Conservation (phyloP, 2,888 invertebrate species). For the Slavum lentiscoides region DNA sequence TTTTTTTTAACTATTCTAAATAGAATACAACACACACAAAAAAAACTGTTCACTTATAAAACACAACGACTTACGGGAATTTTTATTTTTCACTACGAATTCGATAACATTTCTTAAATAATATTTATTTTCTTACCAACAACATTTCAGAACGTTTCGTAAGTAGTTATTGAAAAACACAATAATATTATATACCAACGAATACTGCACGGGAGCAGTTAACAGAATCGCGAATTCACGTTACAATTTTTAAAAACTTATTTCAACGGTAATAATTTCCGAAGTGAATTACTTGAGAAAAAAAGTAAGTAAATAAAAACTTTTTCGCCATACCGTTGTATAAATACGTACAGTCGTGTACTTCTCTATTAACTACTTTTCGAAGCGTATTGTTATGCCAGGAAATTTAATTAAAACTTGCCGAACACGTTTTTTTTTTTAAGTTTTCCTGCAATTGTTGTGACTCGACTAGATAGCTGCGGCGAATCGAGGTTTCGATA, state of each 20-base stretch:
- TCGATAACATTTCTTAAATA: no score
- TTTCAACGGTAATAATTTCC: background rate
- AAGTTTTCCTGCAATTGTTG: constrained; percentile 15
- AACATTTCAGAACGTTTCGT: no score
- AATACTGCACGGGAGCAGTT: no score
- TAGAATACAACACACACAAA: no score
- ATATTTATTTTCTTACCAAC: no score
- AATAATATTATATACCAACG: no score
- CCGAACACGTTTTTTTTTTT: background rate
- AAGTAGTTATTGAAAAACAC: no score
- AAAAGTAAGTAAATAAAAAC: background rate
- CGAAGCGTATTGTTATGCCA: background rate
- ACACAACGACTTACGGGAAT: no score
- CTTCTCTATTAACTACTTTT: background rate
- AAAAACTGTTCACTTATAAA: no score
- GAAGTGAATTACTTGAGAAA: background rate
- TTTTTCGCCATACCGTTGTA: background rate
- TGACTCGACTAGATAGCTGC: background rate
- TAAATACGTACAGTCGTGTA: background rate
- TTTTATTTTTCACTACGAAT: no score
- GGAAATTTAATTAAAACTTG: constrained; percentile 6
- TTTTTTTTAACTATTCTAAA: no score
- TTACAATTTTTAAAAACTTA: background rate
- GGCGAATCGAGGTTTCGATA: background rate
- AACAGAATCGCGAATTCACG: background rate